Base-by-base conservation (phyloP, 2,888 invertebrate genomes). In the Leptura quadrifasciata region DNA sequence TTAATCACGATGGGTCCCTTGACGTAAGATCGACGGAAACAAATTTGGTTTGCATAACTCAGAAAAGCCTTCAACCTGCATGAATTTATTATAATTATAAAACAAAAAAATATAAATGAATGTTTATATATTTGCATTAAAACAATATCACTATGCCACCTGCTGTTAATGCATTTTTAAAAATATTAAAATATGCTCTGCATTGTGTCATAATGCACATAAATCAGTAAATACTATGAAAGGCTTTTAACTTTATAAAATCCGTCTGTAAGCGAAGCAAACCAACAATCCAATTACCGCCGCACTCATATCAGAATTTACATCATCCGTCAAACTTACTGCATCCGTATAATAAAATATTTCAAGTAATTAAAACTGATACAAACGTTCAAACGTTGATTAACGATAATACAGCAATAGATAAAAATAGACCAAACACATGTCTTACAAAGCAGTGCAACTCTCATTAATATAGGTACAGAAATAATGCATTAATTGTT, bases 401-500 rank as follows among this genome's bases (percentile, higher is more conserved):
- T 74, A 65, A 76, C 68, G 70, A 74, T 74, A 76, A 65, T 61
- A 24, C 58, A 72, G 63, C 61, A 73, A 71, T 35, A 47, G 31
- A 71, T 70, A 75, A 77, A 75, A 70, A 73, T 70, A 64, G 10
- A 69, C 64, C 31, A 55, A 64, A 54, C 78, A 64, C 70, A 65
- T 68, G 75, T 71, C 65, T 31, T 61, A 72, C 74, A 76, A 67
- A 73, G 73, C 70, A 70, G 64, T 47, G 58, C 71, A 68, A 20
- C 20, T 47, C 54, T 60, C 54, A 39, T 72, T 55, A 75, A 47
- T 47, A 54, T 63, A 73, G 61, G 52, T 20, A 65, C 52, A 64
- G 55, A 58, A 72, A 79, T 74, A 71, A 64, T 47, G 52, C 73
- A 76, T 81, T 82, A 80, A 82, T 83, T 83, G 81, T 77, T 77